Evolutionary conservation across 2,113 vertebrate species (phyloP).

Genomic region (Hippolais icterina): DNA sequence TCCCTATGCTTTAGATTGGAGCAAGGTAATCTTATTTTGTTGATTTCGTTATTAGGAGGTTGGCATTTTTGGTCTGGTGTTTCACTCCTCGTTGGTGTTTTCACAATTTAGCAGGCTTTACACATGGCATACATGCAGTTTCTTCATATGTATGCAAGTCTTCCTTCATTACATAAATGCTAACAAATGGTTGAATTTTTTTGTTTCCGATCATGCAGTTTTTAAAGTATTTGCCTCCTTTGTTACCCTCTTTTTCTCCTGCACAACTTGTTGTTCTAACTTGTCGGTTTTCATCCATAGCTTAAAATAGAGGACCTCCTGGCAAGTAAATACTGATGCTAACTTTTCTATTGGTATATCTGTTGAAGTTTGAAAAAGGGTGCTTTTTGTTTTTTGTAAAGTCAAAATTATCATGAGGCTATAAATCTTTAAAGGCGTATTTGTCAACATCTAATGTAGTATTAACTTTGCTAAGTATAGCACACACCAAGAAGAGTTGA

Average conservation of each 20-base stretch:
- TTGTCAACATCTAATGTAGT: neutral
- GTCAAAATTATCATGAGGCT: neutral
- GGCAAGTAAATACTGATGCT: neutral
- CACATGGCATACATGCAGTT: neutral
- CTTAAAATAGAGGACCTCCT: neutral
- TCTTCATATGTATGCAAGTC: neutral
- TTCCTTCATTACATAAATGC: neutral
- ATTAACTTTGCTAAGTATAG: neutral
- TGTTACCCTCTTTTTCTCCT: neutral
- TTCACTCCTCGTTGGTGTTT: fast-evolving
- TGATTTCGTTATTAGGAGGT: neutral
- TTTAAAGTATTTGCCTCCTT: neutral
- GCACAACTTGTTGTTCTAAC: neutral
- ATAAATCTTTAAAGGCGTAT: neutral
- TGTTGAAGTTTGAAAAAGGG: neutral
- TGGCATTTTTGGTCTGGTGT: neutral
- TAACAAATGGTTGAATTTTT: neutral
- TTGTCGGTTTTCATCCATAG: neutral
- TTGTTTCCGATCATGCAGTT: neutral
- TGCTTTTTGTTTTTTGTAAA: neutral
- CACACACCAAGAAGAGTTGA: neutral
- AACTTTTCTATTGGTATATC: neutral
- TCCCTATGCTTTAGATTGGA: constrained; percentile 92
- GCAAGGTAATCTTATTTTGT: constrained; percentile 83
- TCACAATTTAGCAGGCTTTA: neutral